A percentile compares a stretch with the other conserved stretches of the same genome.
Conservation (phyloP, 2,113 vertebrate species). For the Turnix velox region DNA sequence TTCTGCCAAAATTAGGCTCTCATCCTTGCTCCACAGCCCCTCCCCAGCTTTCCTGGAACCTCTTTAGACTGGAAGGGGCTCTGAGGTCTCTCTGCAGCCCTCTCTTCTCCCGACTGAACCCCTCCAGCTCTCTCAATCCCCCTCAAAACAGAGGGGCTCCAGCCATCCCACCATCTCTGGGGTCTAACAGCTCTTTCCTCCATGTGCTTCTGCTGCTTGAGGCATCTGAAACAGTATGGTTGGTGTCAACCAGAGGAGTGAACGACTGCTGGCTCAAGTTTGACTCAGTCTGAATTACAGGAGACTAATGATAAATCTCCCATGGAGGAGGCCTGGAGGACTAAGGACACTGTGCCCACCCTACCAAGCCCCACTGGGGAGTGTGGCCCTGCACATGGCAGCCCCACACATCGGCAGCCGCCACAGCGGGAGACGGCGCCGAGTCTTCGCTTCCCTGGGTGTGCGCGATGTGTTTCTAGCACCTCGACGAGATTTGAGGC, state of each 20-base stretch:
- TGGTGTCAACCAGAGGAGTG: rapidly evolving
- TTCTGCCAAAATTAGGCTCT: too few species aligned
- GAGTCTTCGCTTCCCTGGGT: too few species aligned
- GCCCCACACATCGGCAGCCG: too few species aligned
- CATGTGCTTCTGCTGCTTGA: neutral
- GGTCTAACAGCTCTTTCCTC: neutral
- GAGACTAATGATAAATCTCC: too few species aligned
- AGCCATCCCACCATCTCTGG: neutral
- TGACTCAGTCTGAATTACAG: neutral
- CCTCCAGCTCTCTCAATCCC: neutral
- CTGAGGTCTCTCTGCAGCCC: neutral
- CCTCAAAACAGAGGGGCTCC: neutral
- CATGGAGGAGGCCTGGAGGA: rapidly evolving
- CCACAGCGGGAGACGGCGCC: too few species aligned
- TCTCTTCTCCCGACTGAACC: neutral
- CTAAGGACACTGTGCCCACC: neutral
- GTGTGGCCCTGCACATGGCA: too few species aligned
- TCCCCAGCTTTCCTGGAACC: neutral
- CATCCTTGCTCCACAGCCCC: too few species aligned
- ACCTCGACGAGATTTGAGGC: neutral
- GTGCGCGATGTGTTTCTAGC: neutral
- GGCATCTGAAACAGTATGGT: rapidly evolving
- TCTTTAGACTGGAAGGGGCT: neutral
- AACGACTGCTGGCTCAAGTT: rapidly evolving
- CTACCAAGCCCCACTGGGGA: too few species aligned